Base-by-base conservation (phyloP, 2,888 invertebrate species). In the Drosophila borborema region DNA sequence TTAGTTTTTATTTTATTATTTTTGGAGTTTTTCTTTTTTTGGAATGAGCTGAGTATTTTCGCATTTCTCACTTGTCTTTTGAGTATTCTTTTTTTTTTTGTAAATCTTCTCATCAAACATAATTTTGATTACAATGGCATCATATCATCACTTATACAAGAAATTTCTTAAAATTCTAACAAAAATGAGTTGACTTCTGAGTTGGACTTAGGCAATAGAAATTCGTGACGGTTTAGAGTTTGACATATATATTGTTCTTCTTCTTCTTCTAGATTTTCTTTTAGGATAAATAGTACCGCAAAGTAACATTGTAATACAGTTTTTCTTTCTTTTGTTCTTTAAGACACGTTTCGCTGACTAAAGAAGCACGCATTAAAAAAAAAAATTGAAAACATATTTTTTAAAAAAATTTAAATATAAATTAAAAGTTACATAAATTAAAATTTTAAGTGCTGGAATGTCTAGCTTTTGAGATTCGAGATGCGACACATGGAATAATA, bases 221-320 rank as follows among this genome's bases (percentile, higher is more conserved):
- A 86, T 86, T 86, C 86, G 86, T 86, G 89, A 89, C 77, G 74
- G 78, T 86, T 80, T 75, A 41, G 54, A 62, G 72, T 71, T 49
- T 31, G 58, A 65, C 64, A 67, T 59, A 58, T 14, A 46, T 45
- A 6, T 28, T 28, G 28, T 28, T 28, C 14, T 46, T 45, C 1
- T 61, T 54, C 31, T 62, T 66, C 46, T 56, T n/a, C 40, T 40
- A 40, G 40, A 31, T 34, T 6, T 12, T 43, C 9, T 14, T 69
- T 70, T 83, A 81, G 86, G 76, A 89, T 78, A 71, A 62, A 51
- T 62, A 64, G 75, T 77, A 77, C 80, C 80, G 80, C 56, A 66
- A 66, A 63, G 64, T 67, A 89, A 86, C 90, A 87, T 81, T 90
- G 90, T 79, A 77, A 87, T 84, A 87, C 77, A 76, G 69, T 73